Percentiles rank a stretch among this genome's conserved stretches.
phyloP scores from a whole-genome alignment of 2,888 invertebrate genomes.

The Timema podura region DNA sequence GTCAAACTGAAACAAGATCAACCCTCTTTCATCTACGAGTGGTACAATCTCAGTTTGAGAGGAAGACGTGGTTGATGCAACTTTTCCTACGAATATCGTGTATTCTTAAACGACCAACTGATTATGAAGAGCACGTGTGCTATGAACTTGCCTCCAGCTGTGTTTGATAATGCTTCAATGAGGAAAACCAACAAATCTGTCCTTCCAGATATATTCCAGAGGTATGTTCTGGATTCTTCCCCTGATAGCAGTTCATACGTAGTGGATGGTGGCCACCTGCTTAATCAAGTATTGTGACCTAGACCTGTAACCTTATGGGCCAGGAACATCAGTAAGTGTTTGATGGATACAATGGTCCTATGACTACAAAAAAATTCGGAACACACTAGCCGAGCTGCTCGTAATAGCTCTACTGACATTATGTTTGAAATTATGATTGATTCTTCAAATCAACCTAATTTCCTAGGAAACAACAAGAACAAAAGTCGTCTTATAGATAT shows the following conservation, averaged over 20 bases:
- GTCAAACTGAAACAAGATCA: neutral
- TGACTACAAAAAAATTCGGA: neutral
- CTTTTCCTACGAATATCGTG: slow-evolving; percentile 3
- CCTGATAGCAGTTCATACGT: slow-evolving; percentile 8
- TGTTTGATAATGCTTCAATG: neutral
- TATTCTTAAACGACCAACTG: neutral
- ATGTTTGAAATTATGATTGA: neutral
- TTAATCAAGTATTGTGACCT: slow-evolving; percentile 1
- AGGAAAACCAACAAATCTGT: slow-evolving; percentile 11
- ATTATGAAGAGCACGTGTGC: neutral
- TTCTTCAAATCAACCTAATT: neutral
- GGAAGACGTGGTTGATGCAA: neutral
- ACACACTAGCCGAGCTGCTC: neutral
- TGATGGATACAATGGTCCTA: slow-evolving; percentile 3
- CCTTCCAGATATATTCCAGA: slow-evolving; percentile 3
- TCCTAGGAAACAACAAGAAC: slow-evolving; percentile 6
- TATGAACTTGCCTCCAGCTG: slow-evolving; percentile 12
- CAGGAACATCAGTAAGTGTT: slow-evolving; percentile 2
- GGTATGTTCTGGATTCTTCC: neutral
- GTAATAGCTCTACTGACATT: neutral
- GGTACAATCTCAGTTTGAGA: neutral
- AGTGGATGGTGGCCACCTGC: slow-evolving; percentile 6
- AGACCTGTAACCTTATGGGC: neutral
- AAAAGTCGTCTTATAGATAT: neutral
- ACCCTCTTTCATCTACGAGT: neutral